Evolutionary conservation across 1,140 invertebrate species (phyloP), one percentile per base, ranked within the genome.

Genomic region (Ladona fulva): DNA sequence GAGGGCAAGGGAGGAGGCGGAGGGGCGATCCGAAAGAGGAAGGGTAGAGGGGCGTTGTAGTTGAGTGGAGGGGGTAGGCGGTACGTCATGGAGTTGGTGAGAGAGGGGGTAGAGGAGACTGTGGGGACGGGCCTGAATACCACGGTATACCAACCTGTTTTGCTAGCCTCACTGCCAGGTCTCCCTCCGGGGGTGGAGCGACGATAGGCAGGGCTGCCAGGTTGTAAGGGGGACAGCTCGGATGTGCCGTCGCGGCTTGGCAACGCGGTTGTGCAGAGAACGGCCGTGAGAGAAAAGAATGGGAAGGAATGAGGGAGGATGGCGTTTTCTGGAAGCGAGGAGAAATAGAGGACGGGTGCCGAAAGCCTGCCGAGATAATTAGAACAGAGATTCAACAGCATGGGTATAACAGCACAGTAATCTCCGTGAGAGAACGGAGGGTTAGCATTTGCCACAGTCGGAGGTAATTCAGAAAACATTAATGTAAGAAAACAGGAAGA

Each of bases 231-330:
- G 52, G n/a, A 66, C 52, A 66, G 14, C 16, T 66, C 52, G 52
- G 52, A 19, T 22, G 52, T 16, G 52, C 52, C 52, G 14, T 19
- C 52, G 52, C 52, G 52, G 52, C 52, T 66, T 66, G 52, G 52
- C 52, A 66, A 66, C 52, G 52, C 52, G 52, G 52, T 66, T 19
- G 52, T 16, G 52, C n/a, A 66, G n/a, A 66, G 52, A 66, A 66
- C n/a, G 52, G n/a, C 52, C 52, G n/a, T 66, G 52, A 66, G 52
- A 66, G 52, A 66, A 66, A 66, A 66, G 52, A 66, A 66, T 66
- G 52, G 52, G 52, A 66, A 19, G 52, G 52, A 66, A 66, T 66
- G 52, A 66, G 12, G 52, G 52, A 66, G 52, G 52, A 19, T 52
- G 44, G 19, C 44, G 44, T 52, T 66, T 66, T 66, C 29, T 37